Evolutionary conservation across 2,888 invertebrate species (phyloP), one percentile per base, ranked within the genome.

Genomic region (Anthrax anthrax): DNA sequence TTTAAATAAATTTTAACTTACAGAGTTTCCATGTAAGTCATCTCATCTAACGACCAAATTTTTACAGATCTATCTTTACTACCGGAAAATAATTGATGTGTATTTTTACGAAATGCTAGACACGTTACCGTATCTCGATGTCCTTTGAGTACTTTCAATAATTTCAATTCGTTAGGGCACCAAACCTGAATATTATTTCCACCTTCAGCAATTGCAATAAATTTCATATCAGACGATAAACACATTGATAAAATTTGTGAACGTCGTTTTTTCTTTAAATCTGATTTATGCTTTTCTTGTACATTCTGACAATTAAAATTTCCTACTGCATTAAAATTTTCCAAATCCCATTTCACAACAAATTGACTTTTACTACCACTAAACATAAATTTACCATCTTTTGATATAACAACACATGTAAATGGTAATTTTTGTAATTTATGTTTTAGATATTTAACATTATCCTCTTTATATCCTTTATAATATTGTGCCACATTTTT

Each of bases 1-100:
- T n/a, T n/a, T n/a, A n/a, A n/a, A n/a, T n/a, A n/a, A n/a, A n/a
- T n/a, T n/a, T n/a, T 0, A 5, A 57, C 65, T 61, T 53, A 87
- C 73, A 96, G 71, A 44, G 90, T 89, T 71, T 97, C 96, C 12
- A 95, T 85, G 67, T 94, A 96, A 2, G 87, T 83, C 88, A 94
- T 87, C 65, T 97, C 95, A 70, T 91, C 89, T 46, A 96, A 70
- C 54, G 88, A 89, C 97, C 97, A 98, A 47, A 94, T 82, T 74
- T 94, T 91, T 0, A 95, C 83, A 16, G 84, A 79, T 54, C 82
- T 73, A 62, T 88, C 88, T 62, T 77, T 76, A 49, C 84, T 80
- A 4, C 78, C 78, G 0, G 87, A 83, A 62, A 84, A 96, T 49
- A 97, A 71, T 44, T 85, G 83, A 67, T 91, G 89, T 4, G 86